Percentiles rank a stretch among this genome's conserved stretches.
Evolutionary conservation across 2,113 vertebrate genomes (phyloP).

Genomic region (Montifringilla adamsi): DNA sequence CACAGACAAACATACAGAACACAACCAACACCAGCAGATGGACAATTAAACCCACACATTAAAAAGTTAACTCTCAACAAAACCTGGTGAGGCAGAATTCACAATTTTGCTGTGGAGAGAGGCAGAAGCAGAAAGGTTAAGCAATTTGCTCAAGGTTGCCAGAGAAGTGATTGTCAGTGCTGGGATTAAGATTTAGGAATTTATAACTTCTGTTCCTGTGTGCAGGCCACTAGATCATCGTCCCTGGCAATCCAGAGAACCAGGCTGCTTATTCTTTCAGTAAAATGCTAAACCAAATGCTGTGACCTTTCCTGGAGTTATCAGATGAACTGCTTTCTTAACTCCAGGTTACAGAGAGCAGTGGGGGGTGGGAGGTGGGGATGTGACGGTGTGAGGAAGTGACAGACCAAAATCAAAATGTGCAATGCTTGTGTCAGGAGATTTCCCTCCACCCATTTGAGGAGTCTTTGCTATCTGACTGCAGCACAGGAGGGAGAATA

Average conservation of each 20-base stretch:
- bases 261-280: conserved; percentile 23
- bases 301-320: conserved; percentile 18
- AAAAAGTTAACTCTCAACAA: not conserved
- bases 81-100: not conserved
- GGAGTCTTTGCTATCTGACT: not conserved
- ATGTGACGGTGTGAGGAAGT: not conserved
- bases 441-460: not conserved
- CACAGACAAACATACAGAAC: not conserved
- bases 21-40: not conserved
- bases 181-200: conserved; percentile 46
- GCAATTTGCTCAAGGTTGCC: conserved; percentile 20
- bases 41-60: not conserved
- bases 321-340: conserved; percentile 24
- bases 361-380: not conserved
- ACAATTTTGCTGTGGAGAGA: not conserved
- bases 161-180: conserved; percentile 29
- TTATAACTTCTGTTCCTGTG: conserved; percentile 18
- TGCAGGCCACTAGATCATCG: not conserved
- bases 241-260: not conserved
- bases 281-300: conserved; percentile 19
- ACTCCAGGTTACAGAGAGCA: not conserved
- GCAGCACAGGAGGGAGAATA: not conserved
- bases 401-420: not conserved
- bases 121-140: conserved; percentile 21
- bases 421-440: not conserved